A percentile compares a stretch with the other conserved stretches of the same genome.
Evolutionary conservation across 2,888 invertebrate species (phyloP).

Genomic region (Spialia ferax): DNA sequence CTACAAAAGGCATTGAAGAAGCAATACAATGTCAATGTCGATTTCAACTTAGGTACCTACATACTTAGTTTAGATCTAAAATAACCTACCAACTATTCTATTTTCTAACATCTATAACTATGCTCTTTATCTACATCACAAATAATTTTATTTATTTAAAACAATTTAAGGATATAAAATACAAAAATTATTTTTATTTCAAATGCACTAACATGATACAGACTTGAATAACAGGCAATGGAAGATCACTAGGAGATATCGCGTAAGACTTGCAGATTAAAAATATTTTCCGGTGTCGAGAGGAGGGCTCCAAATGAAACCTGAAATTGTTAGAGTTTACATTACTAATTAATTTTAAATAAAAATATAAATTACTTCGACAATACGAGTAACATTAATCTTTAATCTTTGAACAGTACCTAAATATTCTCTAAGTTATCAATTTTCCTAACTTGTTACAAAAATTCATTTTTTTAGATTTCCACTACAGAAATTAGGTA

Average conservation of each 20-base stretch:
- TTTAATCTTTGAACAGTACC: too few species aligned
- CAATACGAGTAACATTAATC: too few species aligned
- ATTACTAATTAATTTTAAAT: constrained; percentile 15
- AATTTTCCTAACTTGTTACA: too few species aligned
- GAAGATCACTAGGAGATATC: constrained; percentile 12
- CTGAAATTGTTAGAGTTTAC: constrained; percentile 54
- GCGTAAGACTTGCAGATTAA: constrained; percentile 45
- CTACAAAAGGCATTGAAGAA: constrained; percentile 28
- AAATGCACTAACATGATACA: constrained; percentile 19
- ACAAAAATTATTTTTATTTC: constrained; percentile 11
- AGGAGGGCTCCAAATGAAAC: constrained; percentile 61
- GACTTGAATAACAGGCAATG: constrained; percentile 12
- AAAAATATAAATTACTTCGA: too few species aligned
- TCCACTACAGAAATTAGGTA: too few species aligned
- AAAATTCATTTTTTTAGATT: too few species aligned
- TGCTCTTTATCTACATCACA: constrained; percentile 28
- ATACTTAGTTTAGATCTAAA: constrained; percentile 8
- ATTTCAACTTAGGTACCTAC: too few species aligned
- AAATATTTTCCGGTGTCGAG: constrained; percentile 56
- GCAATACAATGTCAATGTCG: constrained; percentile 10
- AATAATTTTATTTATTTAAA: background rate
- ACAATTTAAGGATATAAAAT: background rate
- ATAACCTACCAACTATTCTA: constrained; percentile 19
- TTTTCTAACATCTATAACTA: constrained; percentile 16
- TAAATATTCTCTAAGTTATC: too few species aligned